Evolutionary conservation across 2,113 vertebrate species (phyloP), one percentile per base, ranked within the genome.

Genomic region (Choloepus hoffmanni): DNA sequence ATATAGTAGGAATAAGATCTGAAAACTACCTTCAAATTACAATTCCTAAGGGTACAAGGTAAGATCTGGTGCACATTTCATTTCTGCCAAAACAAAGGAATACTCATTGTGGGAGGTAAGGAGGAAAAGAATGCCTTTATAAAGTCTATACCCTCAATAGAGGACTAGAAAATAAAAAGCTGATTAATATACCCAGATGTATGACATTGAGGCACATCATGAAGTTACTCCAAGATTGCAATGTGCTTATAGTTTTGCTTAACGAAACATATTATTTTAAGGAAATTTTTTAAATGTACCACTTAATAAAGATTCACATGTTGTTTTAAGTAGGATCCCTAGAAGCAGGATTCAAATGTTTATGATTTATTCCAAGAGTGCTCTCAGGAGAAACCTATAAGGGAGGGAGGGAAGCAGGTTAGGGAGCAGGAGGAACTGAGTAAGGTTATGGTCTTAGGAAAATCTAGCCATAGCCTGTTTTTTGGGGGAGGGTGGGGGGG

Each of bases 81-180:
- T 88, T 96, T 96, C 72, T 95, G 60, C 70, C 73, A 89, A 85
- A 97, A 94, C 40, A 67, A 95, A 94, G 62, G 68, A 73, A 53
- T 90, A 78, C 23, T 93, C 65, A 89, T 53, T 93, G 68, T 93
- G 50, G 68, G 79, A 85, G 62, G 30, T 53, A 76, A 94, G 83
- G 60, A 91, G 78, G 67, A 76, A 96, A 95, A 93, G 33, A 70
- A 88, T 90, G 73, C 81, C 73, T 65, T 90, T 88, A 67, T 90
- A 72, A 95, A 93, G 67, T 70, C 21, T 85, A 33, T 63, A 82
- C n/a, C 3, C 50, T 85, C 40, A 89, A 72, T 45, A 95, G 40
- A 96, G 58, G n/a, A 83, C 58, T 70, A 79, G 92, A 87, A 92
- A 84, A 95, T 92, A 94, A 92, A 83, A 55, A 95, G 11, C 65